Evolutionary conservation across 2,113 vertebrate genomes (phyloP).

Genomic region (Boleophthalmus pectinirostris): DNA sequence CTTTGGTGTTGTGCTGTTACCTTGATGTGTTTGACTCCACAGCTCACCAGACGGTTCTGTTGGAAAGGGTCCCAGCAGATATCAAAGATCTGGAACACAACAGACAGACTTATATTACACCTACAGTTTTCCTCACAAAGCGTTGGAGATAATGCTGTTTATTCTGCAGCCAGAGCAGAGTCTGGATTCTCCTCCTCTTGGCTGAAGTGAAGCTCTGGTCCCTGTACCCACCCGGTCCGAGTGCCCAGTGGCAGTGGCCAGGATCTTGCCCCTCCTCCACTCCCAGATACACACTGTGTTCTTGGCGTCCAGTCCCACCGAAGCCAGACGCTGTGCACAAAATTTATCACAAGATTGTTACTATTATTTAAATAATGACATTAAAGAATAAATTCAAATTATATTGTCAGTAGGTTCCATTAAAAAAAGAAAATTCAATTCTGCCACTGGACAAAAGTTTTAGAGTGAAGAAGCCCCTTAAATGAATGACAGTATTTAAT

Average conservation of each 20-base stretch:
- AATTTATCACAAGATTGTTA: neutral
- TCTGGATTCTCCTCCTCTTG: neutral
- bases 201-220: neutral
- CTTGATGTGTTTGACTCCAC: conserved; percentile 94
- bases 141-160: neutral
- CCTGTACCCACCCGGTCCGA: conserved; percentile 72
- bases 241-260: conserved; percentile 93
- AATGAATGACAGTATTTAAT: too few species aligned
- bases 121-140: neutral
- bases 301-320: conserved; percentile 94
- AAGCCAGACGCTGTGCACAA: conserved; percentile 83
- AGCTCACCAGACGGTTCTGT: conserved; percentile 87
- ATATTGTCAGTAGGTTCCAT: too few species aligned
- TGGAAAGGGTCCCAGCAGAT: conserved; percentile 92
- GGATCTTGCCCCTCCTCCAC: conserved; percentile 91
- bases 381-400: too few species aligned
- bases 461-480: too few species aligned
- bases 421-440: too few species aligned
- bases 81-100: conserved; percentile 82
- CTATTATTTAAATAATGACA: too few species aligned
- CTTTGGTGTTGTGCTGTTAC: conserved; percentile 58
- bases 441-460: too few species aligned
- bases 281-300: conserved; percentile 97
- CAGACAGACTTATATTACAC: neutral
- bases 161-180: neutral